Evolutionary conservation across 2,113 vertebrate genomes (phyloP).

Genomic region (Ivindomyrus marchei): DNA sequence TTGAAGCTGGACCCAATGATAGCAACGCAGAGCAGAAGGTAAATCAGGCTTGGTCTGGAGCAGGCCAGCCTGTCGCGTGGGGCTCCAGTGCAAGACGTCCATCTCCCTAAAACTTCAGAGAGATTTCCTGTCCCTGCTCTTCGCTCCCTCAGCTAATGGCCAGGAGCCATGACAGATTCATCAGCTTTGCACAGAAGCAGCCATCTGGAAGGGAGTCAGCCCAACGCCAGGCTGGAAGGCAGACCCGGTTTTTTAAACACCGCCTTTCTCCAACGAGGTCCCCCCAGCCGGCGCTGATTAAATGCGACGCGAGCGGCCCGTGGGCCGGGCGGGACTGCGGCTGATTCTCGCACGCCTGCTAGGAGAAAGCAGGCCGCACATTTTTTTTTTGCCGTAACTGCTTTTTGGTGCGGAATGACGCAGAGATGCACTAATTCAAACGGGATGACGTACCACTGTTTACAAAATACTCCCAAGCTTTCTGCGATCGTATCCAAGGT

Average conservation of each 20-base stretch:
- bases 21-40: neutral
- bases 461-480: neutral
- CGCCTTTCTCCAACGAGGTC: conserved; percentile 22
- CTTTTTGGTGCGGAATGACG: neutral
- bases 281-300: conserved; percentile 37
- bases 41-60: neutral
- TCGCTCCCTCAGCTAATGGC: conserved; percentile 3
- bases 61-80: neutral
- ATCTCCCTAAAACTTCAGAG: conserved; percentile 2
- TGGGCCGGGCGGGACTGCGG: neutral
- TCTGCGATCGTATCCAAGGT: neutral
- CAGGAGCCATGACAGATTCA: conserved; percentile 36
- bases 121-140: neutral
- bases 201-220: conserved; percentile 29
- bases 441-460: neutral
- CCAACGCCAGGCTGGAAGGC: conserved; percentile 28
- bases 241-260: conserved; percentile 34
- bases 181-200: conserved; percentile 34
- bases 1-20: neutral
- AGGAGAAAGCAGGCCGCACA: neutral
- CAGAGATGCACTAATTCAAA: neutral
- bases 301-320: conserved; percentile 20
- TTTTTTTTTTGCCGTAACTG: neutral
- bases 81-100: neutral
- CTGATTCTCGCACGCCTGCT: neutral